Conservation (phyloP, 2,113 vertebrate species). For the Ochotona princeps region DNA sequence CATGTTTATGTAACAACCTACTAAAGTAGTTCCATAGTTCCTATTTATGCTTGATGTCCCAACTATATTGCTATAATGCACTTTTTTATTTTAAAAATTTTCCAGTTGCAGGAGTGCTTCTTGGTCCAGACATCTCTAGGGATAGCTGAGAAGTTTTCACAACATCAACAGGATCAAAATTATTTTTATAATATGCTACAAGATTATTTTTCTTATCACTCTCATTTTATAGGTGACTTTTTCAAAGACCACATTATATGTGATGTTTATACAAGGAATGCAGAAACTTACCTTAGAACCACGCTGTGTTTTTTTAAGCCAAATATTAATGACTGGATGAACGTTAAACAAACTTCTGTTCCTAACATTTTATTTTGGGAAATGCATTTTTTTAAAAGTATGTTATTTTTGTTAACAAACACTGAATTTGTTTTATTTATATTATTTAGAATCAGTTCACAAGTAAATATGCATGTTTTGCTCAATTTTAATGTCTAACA, state of each 20-base stretch:
- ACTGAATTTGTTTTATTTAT: constrained; percentile 19
- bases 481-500: background rate
- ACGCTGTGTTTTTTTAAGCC: constrained; percentile 10
- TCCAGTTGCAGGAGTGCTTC: background rate
- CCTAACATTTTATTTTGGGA: constrained; percentile 14
- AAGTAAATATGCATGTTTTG: constrained; percentile 15
- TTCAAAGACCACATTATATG: background rate
- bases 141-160: background rate
- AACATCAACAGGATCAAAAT: constrained; percentile 16
- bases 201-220: constrained; percentile 36
- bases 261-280: constrained; percentile 15
- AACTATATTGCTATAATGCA: background rate
- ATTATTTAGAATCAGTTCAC: constrained; percentile 29
- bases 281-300: constrained; percentile 6
- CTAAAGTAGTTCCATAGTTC: background rate
- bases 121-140: background rate
- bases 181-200: constrained; percentile 30
- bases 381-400: background rate
- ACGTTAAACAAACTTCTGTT: constrained; percentile 35
- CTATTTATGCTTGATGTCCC: background rate
- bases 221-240: constrained; percentile 41
- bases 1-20: background rate
- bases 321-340: constrained; percentile 9
- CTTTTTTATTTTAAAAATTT: constrained; percentile 14
- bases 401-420: background rate